Evolutionary conservation across 2,113 vertebrate genomes (phyloP).

Genomic region (Felis catus): DNA sequence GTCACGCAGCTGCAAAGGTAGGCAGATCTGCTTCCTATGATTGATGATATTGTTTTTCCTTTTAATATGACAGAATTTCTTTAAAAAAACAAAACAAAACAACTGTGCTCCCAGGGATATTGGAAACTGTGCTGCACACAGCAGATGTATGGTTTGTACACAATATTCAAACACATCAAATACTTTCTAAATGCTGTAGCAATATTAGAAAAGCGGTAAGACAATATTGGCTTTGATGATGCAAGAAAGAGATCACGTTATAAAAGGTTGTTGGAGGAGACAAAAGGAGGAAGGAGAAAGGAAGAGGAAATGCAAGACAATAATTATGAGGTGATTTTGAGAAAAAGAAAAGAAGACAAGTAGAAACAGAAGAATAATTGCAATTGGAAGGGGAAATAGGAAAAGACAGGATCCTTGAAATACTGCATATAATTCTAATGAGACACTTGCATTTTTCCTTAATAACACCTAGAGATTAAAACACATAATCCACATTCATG

Average conservation of each 20-base stretch:
- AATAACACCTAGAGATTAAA: not conserved
- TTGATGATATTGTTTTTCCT: slow-evolving; percentile 59
- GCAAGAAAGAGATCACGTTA: not conserved
- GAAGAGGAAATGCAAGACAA: not conserved
- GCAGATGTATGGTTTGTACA: not conserved
- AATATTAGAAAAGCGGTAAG: not conserved
- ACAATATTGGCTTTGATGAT: not conserved
- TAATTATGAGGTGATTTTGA: not conserved
- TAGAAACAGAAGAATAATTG: not conserved
- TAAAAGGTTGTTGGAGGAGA: not conserved
- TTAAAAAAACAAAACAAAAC: slow-evolving; percentile 9
- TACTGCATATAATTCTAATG: not conserved
- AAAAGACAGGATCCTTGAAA: not conserved
- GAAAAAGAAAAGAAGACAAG: not conserved
- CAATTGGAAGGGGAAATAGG: not conserved
- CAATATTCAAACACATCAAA: not conserved
- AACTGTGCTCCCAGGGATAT: not conserved
- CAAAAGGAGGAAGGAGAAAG: not conserved
- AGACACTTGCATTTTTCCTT: not conserved
- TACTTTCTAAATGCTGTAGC: not conserved
- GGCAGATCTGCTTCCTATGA: slow-evolving; percentile 45
- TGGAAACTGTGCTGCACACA: not conserved
- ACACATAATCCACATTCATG: not conserved
- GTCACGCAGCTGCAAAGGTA: slow-evolving; percentile 48
- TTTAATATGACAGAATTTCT: slow-evolving; percentile 62